Percentiles rank a stretch among this genome's conserved stretches.
Conservation (phyloP, 2,888 invertebrate genomes). For the Cloeon dipterum region DNA sequence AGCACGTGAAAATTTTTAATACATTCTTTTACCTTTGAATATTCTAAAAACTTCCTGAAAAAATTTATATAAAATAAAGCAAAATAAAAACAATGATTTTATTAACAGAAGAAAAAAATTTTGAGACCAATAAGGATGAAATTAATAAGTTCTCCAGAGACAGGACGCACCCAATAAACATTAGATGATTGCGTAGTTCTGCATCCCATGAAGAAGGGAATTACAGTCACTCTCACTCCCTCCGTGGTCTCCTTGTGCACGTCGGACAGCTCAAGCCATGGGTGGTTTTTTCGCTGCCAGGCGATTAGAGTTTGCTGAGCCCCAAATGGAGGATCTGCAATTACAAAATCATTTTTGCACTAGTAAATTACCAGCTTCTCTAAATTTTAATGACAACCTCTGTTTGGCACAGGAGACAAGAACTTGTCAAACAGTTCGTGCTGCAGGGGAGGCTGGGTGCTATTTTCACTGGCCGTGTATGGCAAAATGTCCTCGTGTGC, state of each 20-base stretch:
- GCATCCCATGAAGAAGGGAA: slow-evolving; percentile 95
- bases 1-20: neutral
- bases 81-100: slow-evolving; percentile 1
- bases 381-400: slow-evolving; percentile 25
- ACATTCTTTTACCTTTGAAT: neutral
- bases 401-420: slow-evolving; percentile 52
- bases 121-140: slow-evolving; percentile 3
- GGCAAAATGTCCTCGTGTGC: slow-evolving; percentile 95
- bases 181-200: slow-evolving; percentile 75
- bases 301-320: slow-evolving; percentile 76
- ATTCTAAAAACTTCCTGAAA: slow-evolving; percentile 3
- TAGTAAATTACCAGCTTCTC: neutral
- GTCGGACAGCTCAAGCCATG: slow-evolving; percentile 88
- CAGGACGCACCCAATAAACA: slow-evolving; percentile 84
- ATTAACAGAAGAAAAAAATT: slow-evolving; percentile 2
- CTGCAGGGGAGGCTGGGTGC: slow-evolving; percentile 54
- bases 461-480: slow-evolving; percentile 63
- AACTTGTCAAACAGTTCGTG: slow-evolving; percentile 96
- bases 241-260: slow-evolving; percentile 96
- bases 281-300: slow-evolving; percentile 95
- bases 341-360: slow-evolving; percentile 5
- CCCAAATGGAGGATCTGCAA: slow-evolving; percentile 57
- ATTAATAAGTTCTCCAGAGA: too few relatives aligned
- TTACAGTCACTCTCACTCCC: slow-evolving; percentile 86
- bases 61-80: slow-evolving; percentile 2